Percentiles rank a stretch among this genome's conserved stretches.
phyloP scores from a whole-genome alignment of 2,113 vertebrate genomes.

The Eptesicus fuscus region DNA sequence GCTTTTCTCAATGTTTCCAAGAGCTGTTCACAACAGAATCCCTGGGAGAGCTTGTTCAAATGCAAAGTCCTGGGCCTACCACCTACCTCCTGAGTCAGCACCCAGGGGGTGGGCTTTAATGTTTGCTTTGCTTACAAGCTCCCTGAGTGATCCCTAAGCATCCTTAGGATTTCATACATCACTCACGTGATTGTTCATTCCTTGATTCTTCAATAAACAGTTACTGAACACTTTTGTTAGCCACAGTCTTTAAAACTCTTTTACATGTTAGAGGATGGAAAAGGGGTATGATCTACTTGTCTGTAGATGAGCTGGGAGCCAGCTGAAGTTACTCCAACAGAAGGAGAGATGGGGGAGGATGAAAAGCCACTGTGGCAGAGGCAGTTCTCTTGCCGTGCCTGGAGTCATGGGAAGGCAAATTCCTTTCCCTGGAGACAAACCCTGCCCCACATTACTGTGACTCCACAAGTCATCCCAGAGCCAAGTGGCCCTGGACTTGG shows the following conservation, averaged over 20 bases:
- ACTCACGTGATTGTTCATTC: background rate
- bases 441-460: background rate
- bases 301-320: background rate
- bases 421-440: background rate
- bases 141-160: background rate
- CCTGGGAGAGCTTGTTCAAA: background rate
- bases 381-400: background rate
- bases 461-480: background rate
- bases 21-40: background rate
- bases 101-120: background rate
- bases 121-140: background rate
- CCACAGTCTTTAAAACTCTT: background rate
- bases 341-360: background rate
- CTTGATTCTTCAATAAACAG: slow-evolving; percentile 4
- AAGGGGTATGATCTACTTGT: background rate
- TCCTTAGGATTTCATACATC: background rate
- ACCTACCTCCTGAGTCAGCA: background rate
- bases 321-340: background rate
- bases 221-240: background rate
- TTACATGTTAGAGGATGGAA: background rate
- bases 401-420: background rate
- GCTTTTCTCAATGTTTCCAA: background rate
- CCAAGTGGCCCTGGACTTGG: background rate
- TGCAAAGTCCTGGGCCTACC: background rate
- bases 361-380: background rate